Evolutionary conservation across 2,797 vertebrate species (phyloP).

Genomic region (Channa striata): DNA sequence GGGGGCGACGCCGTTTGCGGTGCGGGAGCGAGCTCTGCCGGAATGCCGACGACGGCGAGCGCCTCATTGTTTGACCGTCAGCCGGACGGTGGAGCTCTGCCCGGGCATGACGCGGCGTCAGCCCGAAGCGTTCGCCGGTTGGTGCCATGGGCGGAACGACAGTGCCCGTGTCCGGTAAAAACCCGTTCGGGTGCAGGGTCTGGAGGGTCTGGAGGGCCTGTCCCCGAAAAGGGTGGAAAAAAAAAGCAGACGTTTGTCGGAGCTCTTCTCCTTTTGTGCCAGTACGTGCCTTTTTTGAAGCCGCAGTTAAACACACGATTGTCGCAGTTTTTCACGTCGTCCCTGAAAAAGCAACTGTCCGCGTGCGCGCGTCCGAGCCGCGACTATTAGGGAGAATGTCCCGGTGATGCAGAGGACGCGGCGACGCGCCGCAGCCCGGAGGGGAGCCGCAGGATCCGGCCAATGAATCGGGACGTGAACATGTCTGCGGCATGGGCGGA

Average conservation of each 20-base stretch:
- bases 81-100: background rate
- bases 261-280: background rate
- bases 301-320: background rate
- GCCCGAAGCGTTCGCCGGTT: background rate
- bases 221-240: background rate
- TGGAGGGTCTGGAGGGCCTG: conserved; percentile 39
- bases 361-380: background rate
- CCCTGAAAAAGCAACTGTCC: conserved; percentile 39
- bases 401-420: conserved; percentile 3
- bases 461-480: conserved; percentile 9
- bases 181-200: conserved; percentile 17
- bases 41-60: conserved; percentile 35
- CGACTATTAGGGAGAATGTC: background rate
- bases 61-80: conserved; percentile 36
- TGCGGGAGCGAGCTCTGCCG: conserved; percentile 6
- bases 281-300: background rate
- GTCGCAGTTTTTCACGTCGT: conserved; percentile 15
- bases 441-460: too few relatives aligned
- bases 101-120: background rate
- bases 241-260: background rate
- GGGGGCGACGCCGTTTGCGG: background rate
- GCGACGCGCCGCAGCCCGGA: too few relatives aligned
- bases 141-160: conserved; percentile 51
- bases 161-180: conserved; percentile 12
- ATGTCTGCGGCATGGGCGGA: conserved; percentile 22